phyloP scores from a whole-genome alignment of 2,888 invertebrate species.

The Belgica antarctica region DNA sequence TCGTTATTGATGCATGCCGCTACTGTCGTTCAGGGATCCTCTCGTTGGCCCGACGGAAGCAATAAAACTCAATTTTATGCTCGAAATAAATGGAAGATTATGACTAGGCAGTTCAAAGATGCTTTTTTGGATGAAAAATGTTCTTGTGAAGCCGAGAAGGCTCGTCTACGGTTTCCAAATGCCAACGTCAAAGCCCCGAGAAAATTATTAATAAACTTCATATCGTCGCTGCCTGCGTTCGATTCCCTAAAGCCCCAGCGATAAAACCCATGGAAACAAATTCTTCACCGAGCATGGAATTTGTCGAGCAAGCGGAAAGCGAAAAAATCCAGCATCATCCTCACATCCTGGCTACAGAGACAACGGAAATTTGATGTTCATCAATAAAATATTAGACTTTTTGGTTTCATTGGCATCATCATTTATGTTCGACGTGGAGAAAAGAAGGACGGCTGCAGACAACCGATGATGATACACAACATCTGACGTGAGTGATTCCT shows the following conservation, averaged over 20 bases:
- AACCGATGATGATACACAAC: not conserved
- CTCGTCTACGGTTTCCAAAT: too few species aligned
- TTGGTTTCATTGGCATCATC: not conserved
- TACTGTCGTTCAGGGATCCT: slow-evolving; percentile 2
- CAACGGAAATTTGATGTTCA: slow-evolving; percentile 25
- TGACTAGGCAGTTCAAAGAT: too few species aligned
- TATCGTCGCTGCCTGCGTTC: not conserved
- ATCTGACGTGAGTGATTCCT: not conserved
- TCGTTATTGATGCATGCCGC: slow-evolving; percentile 3
- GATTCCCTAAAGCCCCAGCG: too few species aligned
- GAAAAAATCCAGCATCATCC: not conserved
- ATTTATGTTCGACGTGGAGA: not conserved
- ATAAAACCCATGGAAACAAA: too few species aligned
- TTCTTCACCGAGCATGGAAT: not conserved
- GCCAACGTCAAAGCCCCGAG: not conserved
- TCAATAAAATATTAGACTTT: slow-evolving; percentile 17
- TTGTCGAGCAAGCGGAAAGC: not conserved
- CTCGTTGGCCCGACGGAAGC: not conserved
- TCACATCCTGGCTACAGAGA: not conserved
- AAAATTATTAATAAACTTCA: not conserved
- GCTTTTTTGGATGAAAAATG: too few species aligned
- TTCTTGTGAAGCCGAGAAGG: too few species aligned
- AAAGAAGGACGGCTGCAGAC: not conserved
- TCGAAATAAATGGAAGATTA: not conserved
- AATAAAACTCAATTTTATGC: not conserved